Evolutionary conservation across 2,113 vertebrate species (phyloP).

Genomic region (Macrotis lagotis): DNA sequence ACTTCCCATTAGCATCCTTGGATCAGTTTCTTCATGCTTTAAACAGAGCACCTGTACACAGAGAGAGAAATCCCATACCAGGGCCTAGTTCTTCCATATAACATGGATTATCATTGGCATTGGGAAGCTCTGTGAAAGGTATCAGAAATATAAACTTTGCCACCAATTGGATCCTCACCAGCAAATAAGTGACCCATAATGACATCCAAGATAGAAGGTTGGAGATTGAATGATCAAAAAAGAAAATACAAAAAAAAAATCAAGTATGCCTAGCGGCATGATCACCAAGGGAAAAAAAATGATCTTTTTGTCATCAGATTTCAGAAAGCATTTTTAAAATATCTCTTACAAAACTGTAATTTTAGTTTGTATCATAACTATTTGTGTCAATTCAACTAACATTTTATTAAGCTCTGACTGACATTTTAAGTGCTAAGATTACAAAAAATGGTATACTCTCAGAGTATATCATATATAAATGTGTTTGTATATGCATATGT

Average conservation of each 20-base stretch:
- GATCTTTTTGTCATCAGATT: not conserved
- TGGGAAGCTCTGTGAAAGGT: not conserved
- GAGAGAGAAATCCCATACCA: not conserved
- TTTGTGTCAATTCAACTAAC: not conserved
- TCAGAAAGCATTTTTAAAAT: not conserved
- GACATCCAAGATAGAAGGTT: not conserved
- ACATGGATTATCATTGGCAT: not conserved
- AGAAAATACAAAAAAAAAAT: not conserved
- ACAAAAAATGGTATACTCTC: not conserved
- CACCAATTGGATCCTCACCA: not conserved
- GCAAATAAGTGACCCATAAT: not conserved
- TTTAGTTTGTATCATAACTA: not conserved
- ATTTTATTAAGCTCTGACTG: not conserved
- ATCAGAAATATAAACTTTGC: not conserved
- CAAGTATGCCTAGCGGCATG: not conserved
- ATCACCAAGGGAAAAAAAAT: not conserved
- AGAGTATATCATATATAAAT: not conserved
- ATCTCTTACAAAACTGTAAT: not conserved
- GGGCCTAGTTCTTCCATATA: not conserved
- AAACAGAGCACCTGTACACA: not conserved
- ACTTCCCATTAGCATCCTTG: not conserved
- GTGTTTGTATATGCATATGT: no score
- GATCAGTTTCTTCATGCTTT: not conserved
- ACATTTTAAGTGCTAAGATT: not conserved
- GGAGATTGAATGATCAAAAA: not conserved